phyloP scores from a whole-genome alignment of 2,113 vertebrate species.

The Siniperca knerii region DNA sequence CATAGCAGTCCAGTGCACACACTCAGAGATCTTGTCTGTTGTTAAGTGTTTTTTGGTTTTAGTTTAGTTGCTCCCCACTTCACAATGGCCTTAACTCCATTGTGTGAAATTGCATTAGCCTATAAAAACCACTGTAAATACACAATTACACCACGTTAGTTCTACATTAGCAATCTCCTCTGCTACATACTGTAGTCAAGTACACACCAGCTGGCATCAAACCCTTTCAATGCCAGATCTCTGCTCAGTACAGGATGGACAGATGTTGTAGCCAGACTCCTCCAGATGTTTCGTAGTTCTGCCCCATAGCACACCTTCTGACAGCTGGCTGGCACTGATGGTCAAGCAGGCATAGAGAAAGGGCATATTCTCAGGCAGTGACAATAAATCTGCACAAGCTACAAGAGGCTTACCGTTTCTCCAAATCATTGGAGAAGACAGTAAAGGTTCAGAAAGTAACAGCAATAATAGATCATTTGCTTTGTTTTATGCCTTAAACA shows the following conservation, averaged over 20 bases:
- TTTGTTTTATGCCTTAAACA: neutral
- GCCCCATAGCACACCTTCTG: conserved; percentile 28
- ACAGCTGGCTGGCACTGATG: conserved; percentile 49
- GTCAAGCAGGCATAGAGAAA: conserved; percentile 2
- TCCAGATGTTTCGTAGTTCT: conserved; percentile 59
- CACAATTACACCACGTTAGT: conserved; percentile 33
- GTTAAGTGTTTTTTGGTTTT: neutral
- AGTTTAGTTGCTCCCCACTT: neutral
- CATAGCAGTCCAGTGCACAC: neutral
- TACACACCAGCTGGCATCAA: conserved; percentile 43
- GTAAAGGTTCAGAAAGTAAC: neutral
- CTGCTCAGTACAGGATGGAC: conserved; percentile 25
- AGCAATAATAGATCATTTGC: neutral
- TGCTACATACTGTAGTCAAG: neutral
- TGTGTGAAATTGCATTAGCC: conserved; percentile 31
- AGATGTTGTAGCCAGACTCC: conserved; percentile 56
- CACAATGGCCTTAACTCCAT: neutral
- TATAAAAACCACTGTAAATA: conserved; percentile 15
- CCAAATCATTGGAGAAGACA: neutral
- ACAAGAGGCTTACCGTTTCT: neutral
- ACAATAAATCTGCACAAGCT: neutral
- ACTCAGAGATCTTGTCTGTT: conserved; percentile 2
- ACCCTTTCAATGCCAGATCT: conserved; percentile 21
- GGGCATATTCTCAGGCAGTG: neutral
- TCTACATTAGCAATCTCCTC: conserved; percentile 20